Conservation (phyloP, 2,888 invertebrate species). For the Dryococelus australis region DNA sequence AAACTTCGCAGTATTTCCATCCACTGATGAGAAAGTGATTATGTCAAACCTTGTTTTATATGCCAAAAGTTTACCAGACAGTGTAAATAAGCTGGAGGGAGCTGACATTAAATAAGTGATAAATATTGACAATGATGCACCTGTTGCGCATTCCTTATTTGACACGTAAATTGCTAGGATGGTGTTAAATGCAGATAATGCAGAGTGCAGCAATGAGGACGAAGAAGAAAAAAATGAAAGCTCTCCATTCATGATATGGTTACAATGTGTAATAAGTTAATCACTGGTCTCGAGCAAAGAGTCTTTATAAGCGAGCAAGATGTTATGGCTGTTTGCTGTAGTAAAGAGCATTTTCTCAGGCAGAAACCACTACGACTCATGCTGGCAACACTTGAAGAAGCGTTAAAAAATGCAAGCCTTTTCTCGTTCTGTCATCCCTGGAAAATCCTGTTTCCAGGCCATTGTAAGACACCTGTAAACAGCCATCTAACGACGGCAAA, state of each 20-base stretch:
- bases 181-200: background rate
- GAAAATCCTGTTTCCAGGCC: background rate
- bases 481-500: background rate
- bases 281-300: background rate
- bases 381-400: background rate
- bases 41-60: background rate
- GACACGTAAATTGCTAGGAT: background rate
- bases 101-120: background rate
- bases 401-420: background rate
- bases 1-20: background rate
- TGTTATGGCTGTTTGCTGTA: background rate
- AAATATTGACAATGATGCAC: background rate
- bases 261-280: background rate
- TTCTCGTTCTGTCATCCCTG: background rate
- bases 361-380: too few relatives aligned
- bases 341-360: background rate
- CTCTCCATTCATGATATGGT: background rate
- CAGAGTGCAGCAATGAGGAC: background rate
- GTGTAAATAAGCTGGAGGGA: background rate
- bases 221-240: background rate
- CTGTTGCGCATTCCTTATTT: background rate
- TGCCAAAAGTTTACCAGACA: background rate
- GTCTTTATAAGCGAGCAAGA: background rate
- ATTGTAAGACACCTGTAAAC: background rate
- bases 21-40: background rate